A percentile compares a stretch with the other conserved stretches of the same genome.
These are phyloP conservation scores for Euglossa dilemma DNA, from an alignment of 1,140 invertebrate genomes.

Conservation along the genomic window DNA sequence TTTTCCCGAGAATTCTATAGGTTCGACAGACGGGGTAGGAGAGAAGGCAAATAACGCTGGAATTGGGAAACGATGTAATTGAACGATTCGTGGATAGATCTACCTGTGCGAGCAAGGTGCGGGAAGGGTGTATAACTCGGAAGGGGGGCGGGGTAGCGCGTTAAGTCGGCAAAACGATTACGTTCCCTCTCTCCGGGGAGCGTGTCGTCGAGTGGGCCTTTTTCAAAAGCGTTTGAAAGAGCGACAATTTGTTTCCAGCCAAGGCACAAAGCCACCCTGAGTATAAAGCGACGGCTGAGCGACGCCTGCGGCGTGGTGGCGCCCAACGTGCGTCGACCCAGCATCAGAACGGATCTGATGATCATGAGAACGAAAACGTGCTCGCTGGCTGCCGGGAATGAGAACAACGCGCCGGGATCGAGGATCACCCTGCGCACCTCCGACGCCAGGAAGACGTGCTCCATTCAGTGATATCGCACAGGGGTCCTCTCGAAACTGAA, in stretches of 20 bases:
- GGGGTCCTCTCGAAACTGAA: slow-evolving; percentile 3
- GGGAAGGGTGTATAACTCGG: neutral
- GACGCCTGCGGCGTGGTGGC: slow-evolving; percentile 93
- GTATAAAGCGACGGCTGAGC: slow-evolving; percentile 90
- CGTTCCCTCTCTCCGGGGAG: neutral
- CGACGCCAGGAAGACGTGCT: slow-evolving; percentile 70
- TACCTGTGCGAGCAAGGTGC: too few species aligned
- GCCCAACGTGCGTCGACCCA: slow-evolving; percentile 91
- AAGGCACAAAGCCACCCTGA: slow-evolving; percentile 89
- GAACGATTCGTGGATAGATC: neutral
- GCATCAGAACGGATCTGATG: slow-evolving; percentile 92
- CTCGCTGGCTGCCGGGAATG: slow-evolving; percentile 84
- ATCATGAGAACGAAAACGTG: slow-evolving; percentile 92
- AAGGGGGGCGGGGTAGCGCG: too few species aligned
- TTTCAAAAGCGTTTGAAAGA: slow-evolving; percentile 29
- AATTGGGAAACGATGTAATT: slow-evolving; percentile 19
- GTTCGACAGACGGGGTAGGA: neutral
- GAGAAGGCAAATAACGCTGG: slow-evolving; percentile 19
- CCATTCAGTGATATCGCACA: slow-evolving; percentile 73
- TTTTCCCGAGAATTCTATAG: neutral
- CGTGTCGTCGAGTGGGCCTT: slow-evolving; percentile 2
- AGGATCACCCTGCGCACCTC: slow-evolving; percentile 71
- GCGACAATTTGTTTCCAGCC: slow-evolving; percentile 81
- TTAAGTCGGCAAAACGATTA: neutral
- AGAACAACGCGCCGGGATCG: slow-evolving; percentile 75